Conservation (phyloP, 1,140 invertebrate genomes). For the Heliothis subflexa region DNA sequence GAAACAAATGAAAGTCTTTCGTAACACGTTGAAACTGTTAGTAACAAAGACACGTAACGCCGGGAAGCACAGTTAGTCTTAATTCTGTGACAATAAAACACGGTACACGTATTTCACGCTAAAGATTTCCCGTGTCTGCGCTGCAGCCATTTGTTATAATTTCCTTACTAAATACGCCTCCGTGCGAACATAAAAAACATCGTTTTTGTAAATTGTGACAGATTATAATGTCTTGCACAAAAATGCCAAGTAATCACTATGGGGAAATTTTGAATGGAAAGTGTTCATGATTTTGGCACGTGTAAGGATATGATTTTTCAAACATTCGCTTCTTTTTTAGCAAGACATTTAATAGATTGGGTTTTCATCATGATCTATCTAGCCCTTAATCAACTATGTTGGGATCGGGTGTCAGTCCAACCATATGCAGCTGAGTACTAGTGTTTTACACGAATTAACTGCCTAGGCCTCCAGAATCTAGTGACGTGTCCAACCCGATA, state of each 20-base stretch:
- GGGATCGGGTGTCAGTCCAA: too few relatives aligned
- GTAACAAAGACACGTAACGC: constrained; percentile 13
- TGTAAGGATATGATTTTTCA: background rate
- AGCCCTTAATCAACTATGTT: too few relatives aligned
- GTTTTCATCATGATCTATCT: too few relatives aligned
- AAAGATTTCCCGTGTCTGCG: constrained; percentile 49
- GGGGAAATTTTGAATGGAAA: background rate
- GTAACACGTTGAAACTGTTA: background rate
- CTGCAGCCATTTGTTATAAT: constrained; percentile 66
- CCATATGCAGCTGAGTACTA: too few relatives aligned
- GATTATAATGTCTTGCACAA: constrained; percentile 60
- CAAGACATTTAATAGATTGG: background rate
- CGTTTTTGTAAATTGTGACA: constrained; percentile 65
- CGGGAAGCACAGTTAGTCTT: constrained; percentile 38
- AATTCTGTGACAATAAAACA: constrained; percentile 50
- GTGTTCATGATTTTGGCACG: background rate
- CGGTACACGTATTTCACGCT: constrained; percentile 47
- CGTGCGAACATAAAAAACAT: constrained; percentile 58
- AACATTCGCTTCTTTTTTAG: background rate
- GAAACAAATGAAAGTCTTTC: constrained; percentile 15
- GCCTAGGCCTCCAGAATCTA: too few relatives aligned
- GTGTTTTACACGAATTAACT: too few relatives aligned
- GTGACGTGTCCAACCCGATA: too few relatives aligned
- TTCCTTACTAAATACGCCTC: constrained; percentile 55
- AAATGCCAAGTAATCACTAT: constrained; percentile 18